Conservation (phyloP, 2,888 invertebrate genomes). For the Tetragnatha montana region DNA sequence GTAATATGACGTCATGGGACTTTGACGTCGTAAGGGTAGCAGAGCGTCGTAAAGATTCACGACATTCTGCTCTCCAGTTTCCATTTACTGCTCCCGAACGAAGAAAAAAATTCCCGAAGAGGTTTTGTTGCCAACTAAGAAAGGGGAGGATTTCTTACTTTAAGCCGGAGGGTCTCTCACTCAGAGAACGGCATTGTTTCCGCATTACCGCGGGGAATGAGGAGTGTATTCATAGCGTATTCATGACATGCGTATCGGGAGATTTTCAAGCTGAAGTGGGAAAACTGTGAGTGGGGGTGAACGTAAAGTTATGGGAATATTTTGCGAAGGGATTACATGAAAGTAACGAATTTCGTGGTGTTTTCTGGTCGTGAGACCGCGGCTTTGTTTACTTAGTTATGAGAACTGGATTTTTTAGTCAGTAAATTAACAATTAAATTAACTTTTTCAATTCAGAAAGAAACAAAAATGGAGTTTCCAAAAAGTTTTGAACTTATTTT, state of each 20-base stretch:
- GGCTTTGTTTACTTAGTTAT: no score
- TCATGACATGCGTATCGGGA: neutral
- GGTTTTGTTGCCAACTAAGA: conserved; percentile 29
- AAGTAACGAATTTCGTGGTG: no score
- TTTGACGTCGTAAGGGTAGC: conserved; percentile 35
- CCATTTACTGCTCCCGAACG: conserved; percentile 29
- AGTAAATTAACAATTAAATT: no score
- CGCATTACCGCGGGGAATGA: neutral
- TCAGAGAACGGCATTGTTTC: neutral
- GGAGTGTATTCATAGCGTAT: neutral
- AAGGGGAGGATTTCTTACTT: conserved; percentile 18
- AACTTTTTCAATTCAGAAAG: no score
- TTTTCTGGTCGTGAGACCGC: no score
- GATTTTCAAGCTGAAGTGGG: neutral
- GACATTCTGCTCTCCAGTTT: conserved; percentile 8
- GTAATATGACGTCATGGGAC: conserved; percentile 34
- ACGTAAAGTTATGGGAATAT: neutral
- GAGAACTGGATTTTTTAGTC: no score
- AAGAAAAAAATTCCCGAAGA: neutral
- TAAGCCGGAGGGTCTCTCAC: conserved; percentile 8
- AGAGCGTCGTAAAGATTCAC: conserved; percentile 54
- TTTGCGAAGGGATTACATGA: no score
- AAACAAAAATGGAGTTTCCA: no score
- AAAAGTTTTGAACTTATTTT: no score
- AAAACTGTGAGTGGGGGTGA: neutral